Evolutionary conservation across 2,113 vertebrate genomes (phyloP), one percentile per base, ranked within the genome.

Genomic region (Guaruba guarouba): DNA sequence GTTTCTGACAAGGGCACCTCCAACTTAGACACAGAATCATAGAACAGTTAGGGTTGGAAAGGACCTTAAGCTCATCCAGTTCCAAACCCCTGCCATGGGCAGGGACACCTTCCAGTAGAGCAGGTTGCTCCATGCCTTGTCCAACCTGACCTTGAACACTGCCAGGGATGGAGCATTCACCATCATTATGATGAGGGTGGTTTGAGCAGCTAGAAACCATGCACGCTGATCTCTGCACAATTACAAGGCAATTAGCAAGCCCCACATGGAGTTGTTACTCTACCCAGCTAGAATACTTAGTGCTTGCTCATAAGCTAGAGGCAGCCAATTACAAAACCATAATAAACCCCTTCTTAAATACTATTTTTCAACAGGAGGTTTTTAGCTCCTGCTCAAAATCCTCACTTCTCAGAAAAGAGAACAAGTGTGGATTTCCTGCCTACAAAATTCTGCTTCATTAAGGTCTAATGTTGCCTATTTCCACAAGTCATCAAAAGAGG

Each of bases 161-260:
- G 22, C 13, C 22, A 59, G 33, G 57, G 57, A 59, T 59, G 33
- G 22, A 24, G 33, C n/a, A 24, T 24, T n/a, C n/a, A 35, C 13
- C 22, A 41, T 29, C 4, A 8, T 46, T 5, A 44, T 5, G 17
- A 75, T 2, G 49, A 80, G 86, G 59, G 79, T 29, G 90, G 79
- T 82, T 10, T 73, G 44, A 62, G 75, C 80, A 16, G 54, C 55
- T 2, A 52, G 52, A 89, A 93, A 85, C 33, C 31, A 12, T 1
- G 13, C 52, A 66, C 67, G 46, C 63, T 75, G 35, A 71, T 91
- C 81, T 44, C 90, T 57, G 55, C 64, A 78, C 76, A 88, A 55
- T 75, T 43, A 77, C 18, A 68, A 88, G 49, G 87, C 79, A 94
- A 96, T 91, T 84, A 96, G 63, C 25, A 54, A 90, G 73, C 71